These are phyloP conservation scores for Alauda arvensis DNA, from an alignment of 2,797 vertebrate species.

Conservation along the genomic window DNA sequence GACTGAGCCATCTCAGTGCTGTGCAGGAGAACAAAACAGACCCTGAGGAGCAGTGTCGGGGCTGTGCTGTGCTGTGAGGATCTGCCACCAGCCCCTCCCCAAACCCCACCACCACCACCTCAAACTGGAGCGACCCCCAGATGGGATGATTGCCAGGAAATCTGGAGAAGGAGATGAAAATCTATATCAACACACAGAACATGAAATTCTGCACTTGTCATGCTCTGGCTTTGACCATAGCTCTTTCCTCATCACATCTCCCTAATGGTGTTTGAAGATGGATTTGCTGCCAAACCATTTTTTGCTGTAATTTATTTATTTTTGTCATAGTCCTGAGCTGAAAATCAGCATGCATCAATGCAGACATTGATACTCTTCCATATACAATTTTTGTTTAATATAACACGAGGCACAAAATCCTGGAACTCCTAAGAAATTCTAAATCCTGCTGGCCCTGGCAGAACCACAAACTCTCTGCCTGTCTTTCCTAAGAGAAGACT, in stretches of 20 bases:
- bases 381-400: neutral
- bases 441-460: neutral
- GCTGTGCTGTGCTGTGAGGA: neutral
- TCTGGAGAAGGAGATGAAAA: neutral
- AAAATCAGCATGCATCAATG: neutral
- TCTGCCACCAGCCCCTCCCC: neutral
- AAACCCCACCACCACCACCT: neutral
- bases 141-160: neutral
- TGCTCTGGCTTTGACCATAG: neutral
- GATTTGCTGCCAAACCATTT: neutral
- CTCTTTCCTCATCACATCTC: neutral
- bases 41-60: accelerated
- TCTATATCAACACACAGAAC: neutral
- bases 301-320: neutral
- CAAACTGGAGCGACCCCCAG: neutral
- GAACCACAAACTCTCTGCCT: neutral
- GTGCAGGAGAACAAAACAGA: neutral
- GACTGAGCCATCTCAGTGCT: neutral
- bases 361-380: neutral
- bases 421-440: neutral
- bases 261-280: neutral
- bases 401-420: neutral
- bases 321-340: neutral
- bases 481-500: neutral
- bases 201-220: neutral